Percentiles rank a stretch among this genome's conserved stretches.
Evolutionary conservation across 2,113 vertebrate genomes (phyloP).

Genomic region (Chamaea fasciata): DNA sequence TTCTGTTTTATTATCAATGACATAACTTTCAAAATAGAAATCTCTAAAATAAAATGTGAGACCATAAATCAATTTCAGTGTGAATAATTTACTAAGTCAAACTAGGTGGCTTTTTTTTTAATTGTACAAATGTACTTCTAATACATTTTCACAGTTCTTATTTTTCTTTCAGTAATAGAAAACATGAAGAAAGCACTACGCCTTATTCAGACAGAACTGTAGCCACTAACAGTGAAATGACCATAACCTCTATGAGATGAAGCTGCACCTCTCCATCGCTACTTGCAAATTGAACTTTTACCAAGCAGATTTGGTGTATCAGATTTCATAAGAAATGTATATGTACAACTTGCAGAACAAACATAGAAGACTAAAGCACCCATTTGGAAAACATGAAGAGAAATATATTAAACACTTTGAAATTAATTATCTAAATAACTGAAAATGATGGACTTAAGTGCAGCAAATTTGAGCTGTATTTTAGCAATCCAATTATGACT

Average conservation of each 20-base stretch:
- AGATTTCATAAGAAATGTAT: background rate
- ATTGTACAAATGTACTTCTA: background rate
- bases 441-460: background rate
- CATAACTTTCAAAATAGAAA: background rate
- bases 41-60: background rate
- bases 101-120: background rate
- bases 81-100: background rate
- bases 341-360: background rate
- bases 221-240: background rate
- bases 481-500: background rate
- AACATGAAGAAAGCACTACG: conserved; percentile 80
- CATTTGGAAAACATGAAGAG: background rate
- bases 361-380: rapidly evolving
- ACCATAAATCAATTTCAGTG: background rate
- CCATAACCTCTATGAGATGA: background rate
- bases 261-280: background rate
- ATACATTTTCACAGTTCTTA: background rate
- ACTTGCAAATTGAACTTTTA: background rate
- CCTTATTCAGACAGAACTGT: conserved; percentile 72
- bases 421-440: background rate
- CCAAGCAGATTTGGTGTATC: background rate
- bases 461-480: background rate
- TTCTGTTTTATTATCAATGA: background rate
- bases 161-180: conserved; percentile 70
- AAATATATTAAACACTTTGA: background rate